Conservation (phyloP, 1,140 invertebrate species). For the Episyrphus balteatus region DNA sequence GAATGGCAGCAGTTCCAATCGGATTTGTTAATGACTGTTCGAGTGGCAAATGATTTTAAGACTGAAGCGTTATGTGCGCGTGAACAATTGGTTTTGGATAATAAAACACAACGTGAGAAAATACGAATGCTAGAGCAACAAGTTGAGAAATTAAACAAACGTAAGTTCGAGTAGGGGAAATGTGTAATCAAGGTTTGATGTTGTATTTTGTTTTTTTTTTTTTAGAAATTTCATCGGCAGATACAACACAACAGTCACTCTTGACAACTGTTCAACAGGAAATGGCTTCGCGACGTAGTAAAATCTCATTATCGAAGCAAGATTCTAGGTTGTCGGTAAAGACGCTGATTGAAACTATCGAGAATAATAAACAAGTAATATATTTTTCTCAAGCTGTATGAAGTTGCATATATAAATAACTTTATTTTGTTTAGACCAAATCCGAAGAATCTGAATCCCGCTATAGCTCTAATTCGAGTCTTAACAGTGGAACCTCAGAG, state of each 20-base stretch:
- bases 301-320: slow-evolving; percentile 48
- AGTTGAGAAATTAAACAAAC: slow-evolving; percentile 53
- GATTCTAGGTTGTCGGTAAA: slow-evolving; percentile 77
- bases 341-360: slow-evolving; percentile 79
- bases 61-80: slow-evolving; percentile 73
- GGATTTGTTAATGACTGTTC: slow-evolving; percentile 82
- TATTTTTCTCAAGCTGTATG: neutral
- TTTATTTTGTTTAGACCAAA: slow-evolving; percentile 20
- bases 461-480: slow-evolving; percentile 39
- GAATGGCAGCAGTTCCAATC: slow-evolving; percentile 92
- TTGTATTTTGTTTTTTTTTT: neutral
- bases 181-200: neutral
- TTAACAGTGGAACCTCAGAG: slow-evolving; percentile 33
- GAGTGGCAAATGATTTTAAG: slow-evolving; percentile 91
- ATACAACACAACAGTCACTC: slow-evolving; percentile 41
- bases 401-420: neutral
- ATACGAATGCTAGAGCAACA: slow-evolving; percentile 64
- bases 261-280: slow-evolving; percentile 46
- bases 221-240: slow-evolving; percentile 29
- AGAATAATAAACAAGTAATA: slow-evolving; percentile 73
- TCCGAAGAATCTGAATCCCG: slow-evolving; percentile 26
- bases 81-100: slow-evolving; percentile 71
- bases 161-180: slow-evolving; percentile 12
- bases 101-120: slow-evolving; percentile 67
- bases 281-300: slow-evolving; percentile 45